These are phyloP conservation scores for Ceratotherium simum DNA, from an alignment of 2,113 vertebrate species.

Conservation along the genomic window DNA sequence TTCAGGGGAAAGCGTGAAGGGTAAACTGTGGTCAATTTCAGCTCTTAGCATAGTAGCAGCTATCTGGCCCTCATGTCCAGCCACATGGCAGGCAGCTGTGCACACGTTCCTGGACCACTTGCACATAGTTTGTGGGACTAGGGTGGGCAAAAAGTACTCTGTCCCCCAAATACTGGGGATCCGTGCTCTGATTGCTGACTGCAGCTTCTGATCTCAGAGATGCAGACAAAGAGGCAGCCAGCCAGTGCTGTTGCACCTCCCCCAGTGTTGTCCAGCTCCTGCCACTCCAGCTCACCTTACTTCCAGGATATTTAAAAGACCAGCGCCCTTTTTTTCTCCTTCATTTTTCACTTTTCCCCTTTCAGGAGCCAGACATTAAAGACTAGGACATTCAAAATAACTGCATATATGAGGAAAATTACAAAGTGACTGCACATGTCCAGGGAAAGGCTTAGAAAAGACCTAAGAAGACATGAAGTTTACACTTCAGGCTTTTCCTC, in stretches of 20 bases:
- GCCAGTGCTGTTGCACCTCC: neutral
- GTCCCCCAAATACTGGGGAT: neutral
- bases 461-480: neutral
- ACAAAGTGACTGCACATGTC: neutral
- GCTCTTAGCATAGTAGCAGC: neutral
- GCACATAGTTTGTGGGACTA: neutral
- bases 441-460: neutral
- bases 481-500: neutral
- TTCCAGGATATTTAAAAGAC: neutral
- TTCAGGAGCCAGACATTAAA: neutral
- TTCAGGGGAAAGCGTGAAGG: neutral
- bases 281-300: neutral
- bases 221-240: neutral
- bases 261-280: neutral
- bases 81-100: neutral
- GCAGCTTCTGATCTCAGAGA: neutral
- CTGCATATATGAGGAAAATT: neutral
- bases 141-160: neutral
- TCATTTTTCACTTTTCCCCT: neutral
- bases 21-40: neutral
- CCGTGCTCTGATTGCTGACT: neutral
- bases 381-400: neutral
- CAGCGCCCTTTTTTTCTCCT: neutral
- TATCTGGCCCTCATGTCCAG: neutral
- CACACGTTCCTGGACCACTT: neutral